Evolutionary conservation across 1,140 invertebrate species (phyloP).

Genomic region (Drosophila prosaltans): DNA sequence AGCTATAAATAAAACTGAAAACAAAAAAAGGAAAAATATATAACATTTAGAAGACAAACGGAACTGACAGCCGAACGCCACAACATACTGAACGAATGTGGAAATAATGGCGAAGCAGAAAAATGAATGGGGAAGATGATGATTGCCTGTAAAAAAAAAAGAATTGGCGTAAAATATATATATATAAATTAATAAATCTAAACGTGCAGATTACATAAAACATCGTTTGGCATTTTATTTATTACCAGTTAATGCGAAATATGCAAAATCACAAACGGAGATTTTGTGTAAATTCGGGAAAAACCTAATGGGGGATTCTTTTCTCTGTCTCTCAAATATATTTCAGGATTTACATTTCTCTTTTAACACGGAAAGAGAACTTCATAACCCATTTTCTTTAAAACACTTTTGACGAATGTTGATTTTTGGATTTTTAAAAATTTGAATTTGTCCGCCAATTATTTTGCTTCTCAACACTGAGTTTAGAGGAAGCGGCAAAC

Average conservation of each 20-base stretch:
- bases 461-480: not conserved
- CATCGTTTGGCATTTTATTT: not conserved
- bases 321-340: too few relatives aligned
- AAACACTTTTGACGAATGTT: too few relatives aligned
- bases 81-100: not conserved
- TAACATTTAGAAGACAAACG: not conserved
- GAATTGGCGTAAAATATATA: constrained; percentile 11
- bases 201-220: constrained; percentile 45
- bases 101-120: not conserved
- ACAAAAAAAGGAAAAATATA: not conserved
- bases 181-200: constrained; percentile 45
- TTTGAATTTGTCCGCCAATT: not conserved
- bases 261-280: too few relatives aligned
- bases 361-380: too few relatives aligned
- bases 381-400: too few relatives aligned
- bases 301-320: too few relatives aligned
- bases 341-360: too few relatives aligned
- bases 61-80: not conserved
- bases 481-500: not conserved
- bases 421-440: not conserved
- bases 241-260: not conserved
- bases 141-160: constrained; percentile 4
- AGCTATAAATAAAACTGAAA: constrained; percentile 30
- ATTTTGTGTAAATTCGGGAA: too few relatives aligned
- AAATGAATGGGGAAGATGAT: not conserved